Conservation (phyloP, 1,140 invertebrate genomes). For the Leptinotarsa lineolata region DNA sequence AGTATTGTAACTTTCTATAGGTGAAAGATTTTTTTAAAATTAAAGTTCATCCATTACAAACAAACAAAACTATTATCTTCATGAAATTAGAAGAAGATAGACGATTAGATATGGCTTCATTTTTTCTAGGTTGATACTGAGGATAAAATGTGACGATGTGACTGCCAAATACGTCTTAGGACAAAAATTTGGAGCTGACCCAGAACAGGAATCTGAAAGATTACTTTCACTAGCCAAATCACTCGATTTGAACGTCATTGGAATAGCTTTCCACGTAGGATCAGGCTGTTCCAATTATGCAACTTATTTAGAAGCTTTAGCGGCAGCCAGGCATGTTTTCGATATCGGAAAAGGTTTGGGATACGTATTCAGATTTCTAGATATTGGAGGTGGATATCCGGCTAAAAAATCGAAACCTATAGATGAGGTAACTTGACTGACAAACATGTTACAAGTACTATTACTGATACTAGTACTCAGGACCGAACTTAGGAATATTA, state of each 20-base stretch:
- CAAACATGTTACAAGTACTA: too few species aligned
- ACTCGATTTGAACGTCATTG: constrained; percentile 76
- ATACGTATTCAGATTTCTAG: constrained; percentile 72
- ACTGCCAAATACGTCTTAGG: constrained; percentile 87
- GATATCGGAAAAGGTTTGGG: constrained; percentile 69
- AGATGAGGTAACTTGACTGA: not conserved
- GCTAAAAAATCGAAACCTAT: constrained; percentile 59
- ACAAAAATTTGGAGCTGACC: constrained; percentile 94
- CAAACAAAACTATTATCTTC: too few species aligned
- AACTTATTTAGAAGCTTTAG: constrained; percentile 76
- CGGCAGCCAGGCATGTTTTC: constrained; percentile 69
- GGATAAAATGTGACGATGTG: constrained; percentile 88
- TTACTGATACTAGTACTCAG: too few species aligned
- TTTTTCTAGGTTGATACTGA: constrained; percentile 75
- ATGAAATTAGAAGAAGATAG: too few species aligned
- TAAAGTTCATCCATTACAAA: too few species aligned
- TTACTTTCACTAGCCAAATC: constrained; percentile 76
- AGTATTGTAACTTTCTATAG: too few species aligned
- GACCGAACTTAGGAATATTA: too few species aligned
- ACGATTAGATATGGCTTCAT: too few species aligned
- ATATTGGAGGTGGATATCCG: constrained; percentile 86
- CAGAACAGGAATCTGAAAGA: constrained; percentile 72
- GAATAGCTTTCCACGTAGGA: constrained; percentile 87
- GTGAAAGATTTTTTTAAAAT: too few species aligned
- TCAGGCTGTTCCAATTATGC: constrained; percentile 79